Evolutionary conservation across 1,140 invertebrate species (phyloP).

Genomic region (Tetraneura akinire): DNA sequence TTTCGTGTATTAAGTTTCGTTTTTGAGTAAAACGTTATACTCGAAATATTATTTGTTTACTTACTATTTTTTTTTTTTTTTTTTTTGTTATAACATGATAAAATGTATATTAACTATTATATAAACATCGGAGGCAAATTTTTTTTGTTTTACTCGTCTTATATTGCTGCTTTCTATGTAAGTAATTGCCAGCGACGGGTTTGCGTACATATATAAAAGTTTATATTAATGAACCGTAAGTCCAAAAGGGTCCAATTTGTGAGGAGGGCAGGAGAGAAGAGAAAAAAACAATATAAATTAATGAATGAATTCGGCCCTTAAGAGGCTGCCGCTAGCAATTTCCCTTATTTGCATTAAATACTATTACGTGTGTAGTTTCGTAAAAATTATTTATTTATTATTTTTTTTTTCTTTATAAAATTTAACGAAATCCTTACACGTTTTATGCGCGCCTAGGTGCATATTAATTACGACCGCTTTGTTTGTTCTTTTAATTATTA

Average conservation of each 20-base stretch:
- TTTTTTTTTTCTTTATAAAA: no score
- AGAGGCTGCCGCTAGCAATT: not conserved
- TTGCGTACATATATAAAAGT: no score
- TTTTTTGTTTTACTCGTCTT: no score
- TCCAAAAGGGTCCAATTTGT: no score
- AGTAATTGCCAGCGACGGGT: conserved; percentile 8
- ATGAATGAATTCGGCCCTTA: conserved; percentile 4
- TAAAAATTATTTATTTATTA: not conserved
- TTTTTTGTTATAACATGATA: no score
- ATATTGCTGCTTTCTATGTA: not conserved
- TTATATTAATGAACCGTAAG: conserved; percentile 20
- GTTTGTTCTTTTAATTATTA: not conserved
- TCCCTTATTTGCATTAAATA: conserved; percentile 38
- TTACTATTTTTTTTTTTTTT: no score
- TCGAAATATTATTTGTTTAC: no score
- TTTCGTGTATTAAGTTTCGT: conserved; percentile 34
- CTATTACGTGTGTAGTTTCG: conserved; percentile 2
- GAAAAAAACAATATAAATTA: conserved; percentile 42
- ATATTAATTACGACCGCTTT: conserved; percentile 4
- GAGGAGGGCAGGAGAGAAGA: not conserved
- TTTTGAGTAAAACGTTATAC: not conserved
- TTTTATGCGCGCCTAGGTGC: conserved; percentile 2
- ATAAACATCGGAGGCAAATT: no score
- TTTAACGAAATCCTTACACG: conserved; percentile 22
- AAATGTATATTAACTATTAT: no score